Conservation (phyloP, 2,113 vertebrate genomes). For the Mirza zaza region DNA sequence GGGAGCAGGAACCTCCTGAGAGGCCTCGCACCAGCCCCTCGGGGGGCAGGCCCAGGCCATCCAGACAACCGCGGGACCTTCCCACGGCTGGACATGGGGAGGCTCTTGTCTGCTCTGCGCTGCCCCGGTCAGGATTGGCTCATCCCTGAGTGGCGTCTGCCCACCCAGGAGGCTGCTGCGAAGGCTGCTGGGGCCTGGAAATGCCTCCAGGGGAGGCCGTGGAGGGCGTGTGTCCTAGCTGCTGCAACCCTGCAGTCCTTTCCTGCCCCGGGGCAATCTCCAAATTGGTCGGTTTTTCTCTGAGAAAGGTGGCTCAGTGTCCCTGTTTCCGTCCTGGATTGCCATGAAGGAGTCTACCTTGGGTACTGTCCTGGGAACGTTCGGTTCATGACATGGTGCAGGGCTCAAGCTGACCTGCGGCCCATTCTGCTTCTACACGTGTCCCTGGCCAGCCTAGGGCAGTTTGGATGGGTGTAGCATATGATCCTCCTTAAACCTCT, state of each 20-base stretch:
- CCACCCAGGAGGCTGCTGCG: not conserved
- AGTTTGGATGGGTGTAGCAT: no score
- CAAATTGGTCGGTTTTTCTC: no score
- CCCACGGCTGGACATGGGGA: not conserved
- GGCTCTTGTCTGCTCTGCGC: not conserved
- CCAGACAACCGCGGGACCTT: not conserved
- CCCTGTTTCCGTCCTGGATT: no score
- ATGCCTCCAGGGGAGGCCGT: not conserved
- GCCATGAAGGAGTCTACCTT: no score
- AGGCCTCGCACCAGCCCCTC: not conserved
- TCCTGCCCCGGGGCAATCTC: no score
- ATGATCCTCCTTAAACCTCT: no score
- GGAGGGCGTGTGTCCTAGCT: not conserved
- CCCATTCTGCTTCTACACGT: no score
- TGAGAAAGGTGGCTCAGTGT: no score
- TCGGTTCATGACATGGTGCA: no score
- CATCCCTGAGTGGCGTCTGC: not conserved
- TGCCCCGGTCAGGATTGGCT: not conserved
- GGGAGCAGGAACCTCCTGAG: not conserved
- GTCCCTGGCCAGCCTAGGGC: no score
- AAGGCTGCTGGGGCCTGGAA: not conserved
- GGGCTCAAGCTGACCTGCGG: no score
- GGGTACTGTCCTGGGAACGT: no score
- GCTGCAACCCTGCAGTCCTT: not conserved
- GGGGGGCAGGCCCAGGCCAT: not conserved